Evolutionary conservation across 2,888 invertebrate species (phyloP).

Genomic region (Eristalis tenax): DNA sequence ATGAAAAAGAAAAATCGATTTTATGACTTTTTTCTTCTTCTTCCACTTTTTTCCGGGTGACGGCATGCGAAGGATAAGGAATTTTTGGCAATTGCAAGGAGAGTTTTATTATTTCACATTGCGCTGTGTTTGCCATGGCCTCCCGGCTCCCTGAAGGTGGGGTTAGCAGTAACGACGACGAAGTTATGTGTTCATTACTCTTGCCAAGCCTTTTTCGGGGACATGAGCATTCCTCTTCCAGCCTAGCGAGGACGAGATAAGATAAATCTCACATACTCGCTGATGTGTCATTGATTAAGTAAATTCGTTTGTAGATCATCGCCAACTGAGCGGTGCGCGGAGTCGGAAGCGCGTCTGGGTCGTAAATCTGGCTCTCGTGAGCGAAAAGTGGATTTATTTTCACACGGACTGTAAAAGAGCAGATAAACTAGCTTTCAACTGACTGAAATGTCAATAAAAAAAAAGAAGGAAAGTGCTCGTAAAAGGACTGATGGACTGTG

Average conservation of each 20-base stretch:
- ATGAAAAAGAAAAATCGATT: conserved; percentile 64
- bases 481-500: background rate
- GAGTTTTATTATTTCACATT: conserved; percentile 46
- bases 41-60: background rate
- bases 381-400: background rate
- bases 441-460: background rate
- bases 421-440: background rate
- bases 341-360: background rate
- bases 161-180: conserved; percentile 9
- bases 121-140: background rate
- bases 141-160: background rate
- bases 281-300: conserved; percentile 49
- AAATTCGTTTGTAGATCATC: conserved; percentile 17
- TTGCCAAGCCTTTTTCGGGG: conserved; percentile 33
- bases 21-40: conserved; percentile 38
- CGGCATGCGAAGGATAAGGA: conserved; percentile 21
- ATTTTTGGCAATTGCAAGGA: conserved; percentile 61
- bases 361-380: background rate
- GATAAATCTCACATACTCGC: conserved; percentile 23
- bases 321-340: background rate
- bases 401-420: background rate
- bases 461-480: background rate
- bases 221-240: too few relatives aligned
- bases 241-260: background rate
- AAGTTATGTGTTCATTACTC: conserved; percentile 62